Percentiles rank a stretch among this genome's conserved stretches.
These are phyloP conservation scores for Neuroscelio doddi DNA, from an alignment of 2,888 invertebrate species.

Conservation along the genomic window DNA sequence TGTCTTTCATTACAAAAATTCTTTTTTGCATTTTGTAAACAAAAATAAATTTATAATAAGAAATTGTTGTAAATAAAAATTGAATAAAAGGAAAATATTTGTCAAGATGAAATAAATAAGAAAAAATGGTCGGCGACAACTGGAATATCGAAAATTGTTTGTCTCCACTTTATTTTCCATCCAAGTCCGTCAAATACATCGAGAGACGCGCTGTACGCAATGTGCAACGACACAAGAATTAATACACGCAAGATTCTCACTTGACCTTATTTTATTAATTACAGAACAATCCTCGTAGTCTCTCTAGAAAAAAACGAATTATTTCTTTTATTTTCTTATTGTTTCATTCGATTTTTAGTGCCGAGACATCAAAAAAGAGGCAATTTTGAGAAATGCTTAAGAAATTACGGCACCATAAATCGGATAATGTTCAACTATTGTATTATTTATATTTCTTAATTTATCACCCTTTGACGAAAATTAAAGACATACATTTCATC, in stretches of 20 bases:
- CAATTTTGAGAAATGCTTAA: constrained; percentile 20
- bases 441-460: constrained; percentile 26
- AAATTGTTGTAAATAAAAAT: no score
- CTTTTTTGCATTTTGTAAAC: no score
- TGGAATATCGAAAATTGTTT: constrained; percentile 15
- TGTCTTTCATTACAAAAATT: no score
- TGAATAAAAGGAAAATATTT: no score
- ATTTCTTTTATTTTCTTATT: constrained; percentile 31
- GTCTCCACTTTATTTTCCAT: constrained; percentile 50
- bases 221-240: constrained; percentile 55
- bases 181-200: constrained; percentile 55
- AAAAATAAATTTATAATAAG: no score
- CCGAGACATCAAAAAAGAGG: constrained; percentile 21
- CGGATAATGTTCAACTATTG: constrained; percentile 18
- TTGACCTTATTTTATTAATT: constrained; percentile 44
- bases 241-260: constrained; percentile 50
- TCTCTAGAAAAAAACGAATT: constrained; percentile 36
- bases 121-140: not conserved
- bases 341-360: constrained; percentile 36
- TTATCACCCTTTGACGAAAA: constrained; percentile 26
- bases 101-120: no score
- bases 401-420: constrained; percentile 20
- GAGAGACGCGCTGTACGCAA: constrained; percentile 51
- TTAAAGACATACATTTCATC: constrained; percentile 29
- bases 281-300: constrained; percentile 46